phyloP scores from a whole-genome alignment of 2,888 invertebrate genomes.

The Hirudinaria manillensis region DNA sequence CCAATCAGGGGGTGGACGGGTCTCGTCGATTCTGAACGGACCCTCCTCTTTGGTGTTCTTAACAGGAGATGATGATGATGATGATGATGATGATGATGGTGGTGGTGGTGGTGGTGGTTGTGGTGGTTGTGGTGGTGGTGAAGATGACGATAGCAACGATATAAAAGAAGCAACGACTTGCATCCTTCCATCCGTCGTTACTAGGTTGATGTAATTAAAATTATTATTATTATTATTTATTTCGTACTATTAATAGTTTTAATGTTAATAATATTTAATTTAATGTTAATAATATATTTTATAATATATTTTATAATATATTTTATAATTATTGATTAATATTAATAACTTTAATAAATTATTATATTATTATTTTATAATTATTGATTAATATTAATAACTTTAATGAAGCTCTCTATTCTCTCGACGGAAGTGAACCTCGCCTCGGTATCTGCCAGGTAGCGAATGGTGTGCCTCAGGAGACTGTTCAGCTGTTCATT shows the following conservation, averaged over 20 bases:
- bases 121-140: no score
- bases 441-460: conserved; percentile 50
- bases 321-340: no score
- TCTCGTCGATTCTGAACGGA: neutral
- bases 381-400: conserved; percentile 39
- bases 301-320: no score
- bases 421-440: conserved; percentile 56
- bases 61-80: neutral
- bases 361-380: neutral
- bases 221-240: no score
- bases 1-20: conserved; percentile 47
- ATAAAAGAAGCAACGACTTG: no score
- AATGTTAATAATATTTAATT: no score
- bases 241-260: no score
- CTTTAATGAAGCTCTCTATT: conserved; percentile 53
- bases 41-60: conserved; percentile 18
- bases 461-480: conserved; percentile 48
- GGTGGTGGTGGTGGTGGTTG: no score
- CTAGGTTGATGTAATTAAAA: no score
- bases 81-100: neutral
- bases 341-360: no score
- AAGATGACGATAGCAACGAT: neutral
- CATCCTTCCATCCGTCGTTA: no score
- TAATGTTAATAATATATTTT: no score
- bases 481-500: conserved; percentile 53